phyloP scores from a whole-genome alignment of 2,888 invertebrate genomes.

The Arenicola marina region DNA sequence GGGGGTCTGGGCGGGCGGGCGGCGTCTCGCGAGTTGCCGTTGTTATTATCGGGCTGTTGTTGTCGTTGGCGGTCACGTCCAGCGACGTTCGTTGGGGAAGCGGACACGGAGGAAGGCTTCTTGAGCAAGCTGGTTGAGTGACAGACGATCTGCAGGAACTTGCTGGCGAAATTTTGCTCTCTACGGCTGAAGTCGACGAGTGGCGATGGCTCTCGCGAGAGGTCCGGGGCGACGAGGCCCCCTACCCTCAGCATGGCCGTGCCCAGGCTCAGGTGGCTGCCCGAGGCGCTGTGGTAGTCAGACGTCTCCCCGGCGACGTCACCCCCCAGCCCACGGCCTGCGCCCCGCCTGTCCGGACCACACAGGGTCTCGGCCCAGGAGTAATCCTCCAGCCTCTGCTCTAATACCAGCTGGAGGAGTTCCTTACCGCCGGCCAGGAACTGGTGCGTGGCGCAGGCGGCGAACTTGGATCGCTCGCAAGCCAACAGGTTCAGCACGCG shows the following conservation, averaged over 20 bases:
- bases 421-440: constrained; percentile 53
- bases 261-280: constrained; percentile 42
- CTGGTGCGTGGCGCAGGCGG: constrained; percentile 50
- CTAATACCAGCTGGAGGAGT: constrained; percentile 43
- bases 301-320: constrained; percentile 37
- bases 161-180: constrained; percentile 55
- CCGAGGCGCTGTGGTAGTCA: constrained; percentile 45
- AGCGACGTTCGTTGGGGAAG: background rate
- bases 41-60: background rate
- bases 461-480: constrained; percentile 53
- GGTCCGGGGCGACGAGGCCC: constrained; percentile 46
- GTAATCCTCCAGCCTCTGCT: constrained; percentile 33
- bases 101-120: background rate
- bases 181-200: constrained; percentile 48
- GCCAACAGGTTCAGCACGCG: constrained; percentile 52
- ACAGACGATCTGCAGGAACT: constrained; percentile 55
- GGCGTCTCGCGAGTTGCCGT: background rate
- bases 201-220: constrained; percentile 47
- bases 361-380: background rate
- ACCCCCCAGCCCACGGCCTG: background rate
- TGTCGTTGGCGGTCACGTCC: too few species aligned
- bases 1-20: background rate
- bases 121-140: constrained; percentile 55
- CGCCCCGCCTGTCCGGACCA: background rate
- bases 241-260: constrained; percentile 48